Evolutionary conservation across 2,113 vertebrate species (phyloP).

Genomic region (Fulica atra): DNA sequence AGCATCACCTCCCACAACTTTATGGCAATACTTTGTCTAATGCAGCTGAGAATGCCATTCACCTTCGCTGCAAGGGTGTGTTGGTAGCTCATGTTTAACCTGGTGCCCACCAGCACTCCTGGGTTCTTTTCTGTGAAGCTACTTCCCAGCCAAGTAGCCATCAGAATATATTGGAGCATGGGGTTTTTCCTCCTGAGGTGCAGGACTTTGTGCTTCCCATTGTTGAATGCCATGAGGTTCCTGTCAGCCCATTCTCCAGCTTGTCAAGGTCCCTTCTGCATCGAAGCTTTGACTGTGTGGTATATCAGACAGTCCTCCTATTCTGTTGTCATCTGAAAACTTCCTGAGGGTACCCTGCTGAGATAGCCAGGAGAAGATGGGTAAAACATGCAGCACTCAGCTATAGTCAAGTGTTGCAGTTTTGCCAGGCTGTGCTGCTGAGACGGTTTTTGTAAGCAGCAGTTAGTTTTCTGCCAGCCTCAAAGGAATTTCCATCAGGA

Average conservation of each 20-base stretch:
- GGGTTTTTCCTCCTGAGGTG: neutral
- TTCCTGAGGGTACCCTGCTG: neutral
- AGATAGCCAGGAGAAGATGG: neutral
- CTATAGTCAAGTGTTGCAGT: neutral
- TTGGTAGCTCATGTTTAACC: neutral
- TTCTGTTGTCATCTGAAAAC: neutral
- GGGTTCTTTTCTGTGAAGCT: neutral
- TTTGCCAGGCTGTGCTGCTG: no score
- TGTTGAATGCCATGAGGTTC: neutral
- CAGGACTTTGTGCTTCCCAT: neutral
- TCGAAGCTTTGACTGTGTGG: neutral
- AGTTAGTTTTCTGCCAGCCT: no score
- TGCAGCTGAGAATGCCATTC: neutral
- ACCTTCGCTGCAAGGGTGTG: neutral
- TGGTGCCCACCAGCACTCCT: neutral
- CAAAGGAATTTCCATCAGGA: no score
- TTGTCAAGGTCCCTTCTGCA: neutral
- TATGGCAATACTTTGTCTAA: neutral
- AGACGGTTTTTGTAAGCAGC: no score
- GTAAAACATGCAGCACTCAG: neutral
- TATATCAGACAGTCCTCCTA: neutral
- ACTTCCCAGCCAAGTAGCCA: neutral
- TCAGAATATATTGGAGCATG: neutral
- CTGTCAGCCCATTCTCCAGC: neutral
- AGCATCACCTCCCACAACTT: neutral